phyloP scores from a whole-genome alignment of 2,888 invertebrate genomes.

The Arge pagana region DNA sequence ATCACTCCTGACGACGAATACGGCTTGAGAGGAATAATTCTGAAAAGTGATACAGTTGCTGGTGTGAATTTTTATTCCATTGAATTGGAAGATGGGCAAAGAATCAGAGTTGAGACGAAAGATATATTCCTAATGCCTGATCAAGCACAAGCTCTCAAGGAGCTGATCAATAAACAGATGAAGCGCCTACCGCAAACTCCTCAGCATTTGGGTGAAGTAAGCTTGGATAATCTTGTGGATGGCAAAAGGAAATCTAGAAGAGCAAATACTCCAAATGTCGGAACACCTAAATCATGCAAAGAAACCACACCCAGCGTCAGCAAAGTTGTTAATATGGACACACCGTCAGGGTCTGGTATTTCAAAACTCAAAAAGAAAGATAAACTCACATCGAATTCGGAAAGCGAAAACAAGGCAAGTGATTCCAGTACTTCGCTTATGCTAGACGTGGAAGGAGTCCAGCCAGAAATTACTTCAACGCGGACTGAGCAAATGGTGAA shows the following conservation, averaged over 20 bases:
- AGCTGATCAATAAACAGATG: conserved; percentile 31
- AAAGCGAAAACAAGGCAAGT: conserved; percentile 38
- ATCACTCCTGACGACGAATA: conserved; percentile 40
- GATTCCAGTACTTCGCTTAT: conserved; percentile 36
- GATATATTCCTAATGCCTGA: conserved; percentile 48
- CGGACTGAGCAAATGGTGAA: conserved; percentile 37
- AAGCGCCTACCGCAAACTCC: conserved; percentile 43
- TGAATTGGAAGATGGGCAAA: conserved; percentile 43
- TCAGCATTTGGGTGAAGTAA: conserved; percentile 39
- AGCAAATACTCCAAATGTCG: conserved; percentile 32
- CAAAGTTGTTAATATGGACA: not conserved
- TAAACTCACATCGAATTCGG: conserved; percentile 27
- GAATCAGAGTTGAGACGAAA: conserved; percentile 40
- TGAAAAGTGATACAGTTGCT: conserved; percentile 26
- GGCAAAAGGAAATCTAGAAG: conserved; percentile 45
- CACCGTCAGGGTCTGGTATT: conserved; percentile 10
- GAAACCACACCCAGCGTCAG: conserved; percentile 8
- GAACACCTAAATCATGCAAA: conserved; percentile 36
- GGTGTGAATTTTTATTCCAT: conserved; percentile 40
- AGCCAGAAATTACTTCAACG: conserved; percentile 44
- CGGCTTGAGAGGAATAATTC: conserved; percentile 46
- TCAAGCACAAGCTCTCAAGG: conserved; percentile 48
- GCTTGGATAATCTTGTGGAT: conserved; percentile 48
- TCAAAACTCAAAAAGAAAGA: conserved; percentile 21
- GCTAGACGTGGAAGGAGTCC: conserved; percentile 42